Conservation (phyloP, 2,797 vertebrate genomes). For the Takifugu ocellatus region DNA sequence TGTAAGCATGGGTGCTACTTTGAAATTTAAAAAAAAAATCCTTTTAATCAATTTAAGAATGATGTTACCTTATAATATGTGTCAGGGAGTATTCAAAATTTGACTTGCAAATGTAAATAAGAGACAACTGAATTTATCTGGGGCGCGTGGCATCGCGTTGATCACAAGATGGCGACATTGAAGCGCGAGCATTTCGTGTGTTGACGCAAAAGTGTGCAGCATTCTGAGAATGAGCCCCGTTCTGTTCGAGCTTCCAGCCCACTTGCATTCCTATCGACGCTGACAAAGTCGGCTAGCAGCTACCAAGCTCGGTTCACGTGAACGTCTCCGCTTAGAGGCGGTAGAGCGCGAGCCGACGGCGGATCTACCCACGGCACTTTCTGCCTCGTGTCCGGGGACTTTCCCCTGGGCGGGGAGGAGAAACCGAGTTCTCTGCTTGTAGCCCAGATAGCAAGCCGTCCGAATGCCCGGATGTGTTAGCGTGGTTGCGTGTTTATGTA, state of each 20-base stretch:
- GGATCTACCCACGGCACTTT: constrained; percentile 58
- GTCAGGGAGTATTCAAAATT: neutral
- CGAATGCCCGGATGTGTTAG: constrained; percentile 34
- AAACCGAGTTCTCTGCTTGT: constrained; percentile 41
- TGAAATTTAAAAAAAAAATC: too few relatives aligned
- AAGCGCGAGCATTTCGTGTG: neutral
- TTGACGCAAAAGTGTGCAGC: constrained; percentile 25
- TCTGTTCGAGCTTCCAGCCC: constrained; percentile 31
- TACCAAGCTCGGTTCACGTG: constrained; percentile 34
- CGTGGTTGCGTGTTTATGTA: accelerated
- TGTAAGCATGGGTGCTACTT: too few relatives aligned
- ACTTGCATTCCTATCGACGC: constrained; percentile 56
- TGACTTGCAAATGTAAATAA: neutral
- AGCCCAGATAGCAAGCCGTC: constrained; percentile 73
- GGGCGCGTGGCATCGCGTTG: neutral
- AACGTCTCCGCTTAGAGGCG: constrained; percentile 13
- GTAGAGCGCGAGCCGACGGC: accelerated
- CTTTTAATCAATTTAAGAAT: neutral
- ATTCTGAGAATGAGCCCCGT: constrained; percentile 78
- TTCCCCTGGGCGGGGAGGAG: constrained; percentile 60
- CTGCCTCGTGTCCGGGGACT: constrained; percentile 72
- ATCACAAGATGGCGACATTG: constrained; percentile 36
- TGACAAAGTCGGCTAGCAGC: constrained; percentile 46
- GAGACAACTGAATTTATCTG: neutral
- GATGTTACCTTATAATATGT: too few relatives aligned